Evolutionary conservation across 2,888 invertebrate species (phyloP).

Genomic region (Ormyrus thymus): DNA sequence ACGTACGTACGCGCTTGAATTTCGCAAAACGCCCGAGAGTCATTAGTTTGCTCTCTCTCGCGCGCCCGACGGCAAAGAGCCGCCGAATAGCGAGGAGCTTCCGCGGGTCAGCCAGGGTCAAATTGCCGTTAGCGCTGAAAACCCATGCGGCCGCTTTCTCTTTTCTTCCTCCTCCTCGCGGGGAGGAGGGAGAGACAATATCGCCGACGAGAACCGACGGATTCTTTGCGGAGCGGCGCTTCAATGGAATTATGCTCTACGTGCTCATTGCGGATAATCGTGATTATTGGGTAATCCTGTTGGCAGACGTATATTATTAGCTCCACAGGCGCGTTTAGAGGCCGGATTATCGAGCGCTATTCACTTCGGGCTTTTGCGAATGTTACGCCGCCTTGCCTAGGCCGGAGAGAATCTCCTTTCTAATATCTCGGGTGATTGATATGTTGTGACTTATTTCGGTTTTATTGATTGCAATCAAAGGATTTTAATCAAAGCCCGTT

Average conservation of each 20-base stretch:
- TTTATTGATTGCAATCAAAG: no score
- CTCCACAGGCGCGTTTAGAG: neutral
- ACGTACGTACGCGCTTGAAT: constrained; percentile 5
- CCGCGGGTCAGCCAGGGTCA: constrained; percentile 45
- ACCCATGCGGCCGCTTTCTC: constrained; percentile 25
- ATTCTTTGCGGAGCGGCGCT: neutral
- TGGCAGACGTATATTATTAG: constrained; percentile 23
- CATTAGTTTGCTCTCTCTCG: constrained; percentile 40
- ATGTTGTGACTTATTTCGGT: neutral
- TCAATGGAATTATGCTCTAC: constrained; percentile 17
- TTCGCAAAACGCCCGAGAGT: constrained; percentile 31
- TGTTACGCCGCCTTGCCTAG: no score
- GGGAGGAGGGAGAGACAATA: constrained; percentile 4
- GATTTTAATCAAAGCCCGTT: no score
- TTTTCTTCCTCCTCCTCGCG: neutral
- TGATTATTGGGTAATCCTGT: constrained; percentile 33
- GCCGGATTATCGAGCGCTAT: neutral
- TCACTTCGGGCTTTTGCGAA: neutral
- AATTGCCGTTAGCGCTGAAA: constrained; percentile 44
- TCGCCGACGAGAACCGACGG: neutral
- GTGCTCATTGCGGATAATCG: neutral
- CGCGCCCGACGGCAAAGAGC: constrained; percentile 4
- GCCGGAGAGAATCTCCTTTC: neutral
- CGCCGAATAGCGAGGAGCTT: constrained; percentile 39
- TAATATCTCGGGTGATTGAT: constrained; percentile 4